A percentile compares a stretch with the other conserved stretches of the same genome.
phyloP scores from a whole-genome alignment of 1,140 invertebrate genomes.

The Drosophila persimilis region DNA sequence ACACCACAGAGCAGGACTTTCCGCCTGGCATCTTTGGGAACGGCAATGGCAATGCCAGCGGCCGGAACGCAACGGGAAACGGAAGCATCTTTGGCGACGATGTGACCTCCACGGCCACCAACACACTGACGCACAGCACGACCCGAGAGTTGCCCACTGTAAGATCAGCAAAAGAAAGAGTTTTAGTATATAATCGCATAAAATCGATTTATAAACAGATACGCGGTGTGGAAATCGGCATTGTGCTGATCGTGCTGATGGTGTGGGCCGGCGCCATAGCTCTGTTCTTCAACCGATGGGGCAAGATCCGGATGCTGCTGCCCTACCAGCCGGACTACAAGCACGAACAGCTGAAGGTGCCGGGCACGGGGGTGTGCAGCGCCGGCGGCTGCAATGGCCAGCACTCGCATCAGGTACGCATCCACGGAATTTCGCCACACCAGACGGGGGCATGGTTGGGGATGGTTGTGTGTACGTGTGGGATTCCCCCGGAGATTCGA shows the following conservation, averaged over 20 bases:
- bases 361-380: slow-evolving; percentile 89
- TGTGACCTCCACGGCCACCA: slow-evolving; percentile 77
- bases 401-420: slow-evolving; percentile 83
- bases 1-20: slow-evolving; percentile 88
- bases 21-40: slow-evolving; percentile 78
- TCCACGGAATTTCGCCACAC: not conserved
- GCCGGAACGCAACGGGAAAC: slow-evolving; percentile 82
- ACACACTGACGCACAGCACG: slow-evolving; percentile 84
- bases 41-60: slow-evolving; percentile 82
- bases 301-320: slow-evolving; percentile 95
- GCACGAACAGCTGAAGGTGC: slow-evolving; percentile 91
- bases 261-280: slow-evolving; percentile 95
- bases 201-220: slow-evolving; percentile 84
- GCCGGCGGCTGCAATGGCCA: slow-evolving; percentile 85
- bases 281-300: slow-evolving; percentile 95
- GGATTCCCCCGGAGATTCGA: not conserved
- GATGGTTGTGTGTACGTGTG: slow-evolving; percentile 13
- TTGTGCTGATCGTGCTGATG: slow-evolving; percentile 92
- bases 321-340: slow-evolving; percentile 96
- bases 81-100: slow-evolving; percentile 72
- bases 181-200: not conserved
- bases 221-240: slow-evolving; percentile 93
- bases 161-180: slow-evolving; percentile 5
- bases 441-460: slow-evolving; percentile 2
- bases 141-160: slow-evolving; percentile 79